A percentile compares a stretch with the other conserved stretches of the same genome.
phyloP scores from a whole-genome alignment of 1,140 invertebrate species.

The Penaeus indicus region DNA sequence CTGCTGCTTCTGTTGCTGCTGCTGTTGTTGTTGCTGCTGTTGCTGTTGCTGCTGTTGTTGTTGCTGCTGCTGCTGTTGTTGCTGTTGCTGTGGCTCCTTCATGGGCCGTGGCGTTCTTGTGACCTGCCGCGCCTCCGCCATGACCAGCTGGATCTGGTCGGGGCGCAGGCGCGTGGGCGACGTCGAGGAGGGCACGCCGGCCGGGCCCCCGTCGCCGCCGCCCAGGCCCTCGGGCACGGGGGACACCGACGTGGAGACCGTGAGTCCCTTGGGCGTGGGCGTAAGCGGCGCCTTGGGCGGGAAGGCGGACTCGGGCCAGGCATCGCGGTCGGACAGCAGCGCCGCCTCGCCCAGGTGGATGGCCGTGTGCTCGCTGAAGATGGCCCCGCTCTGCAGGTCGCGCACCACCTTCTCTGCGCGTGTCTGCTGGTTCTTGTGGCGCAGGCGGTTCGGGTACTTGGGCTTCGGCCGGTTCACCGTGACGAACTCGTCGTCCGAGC shows the following conservation, averaged over 20 bases:
- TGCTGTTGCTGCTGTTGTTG: slow-evolving; percentile 21
- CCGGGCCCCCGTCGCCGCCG: slow-evolving; percentile 1
- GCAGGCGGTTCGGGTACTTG: slow-evolving; percentile 77
- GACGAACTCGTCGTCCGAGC: slow-evolving; percentile 81
- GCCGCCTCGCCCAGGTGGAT: slow-evolving; percentile 62
- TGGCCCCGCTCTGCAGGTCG: slow-evolving; percentile 68
- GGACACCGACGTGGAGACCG: slow-evolving; percentile 40
- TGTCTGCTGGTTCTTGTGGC: slow-evolving; percentile 67
- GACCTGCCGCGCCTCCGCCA: slow-evolving; percentile 62
- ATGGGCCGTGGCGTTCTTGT: slow-evolving; percentile 63
- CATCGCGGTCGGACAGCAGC: slow-evolving; percentile 58
- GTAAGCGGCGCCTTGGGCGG: slow-evolving; percentile 59
- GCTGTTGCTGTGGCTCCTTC: slow-evolving; percentile 60
- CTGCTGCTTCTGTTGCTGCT: neutral
- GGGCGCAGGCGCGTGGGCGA: slow-evolving; percentile 53
- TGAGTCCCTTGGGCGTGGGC: slow-evolving; percentile 40
- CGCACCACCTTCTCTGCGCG: slow-evolving; percentile 66
- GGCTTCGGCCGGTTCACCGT: slow-evolving; percentile 72
- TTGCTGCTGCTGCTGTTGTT: slow-evolving; percentile 48
- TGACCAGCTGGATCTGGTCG: slow-evolving; percentile 65
- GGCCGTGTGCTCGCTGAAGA: slow-evolving; percentile 67
- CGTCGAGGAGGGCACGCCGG: slow-evolving; percentile 22
- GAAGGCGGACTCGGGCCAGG: slow-evolving; percentile 57
- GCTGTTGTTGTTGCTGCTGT: slow-evolving; percentile 6
- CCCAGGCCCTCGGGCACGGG: slow-evolving; percentile 38